These are phyloP conservation scores for Drosophila stalkeri DNA, from an alignment of 2,888 invertebrate genomes.

Conservation along the genomic window DNA sequence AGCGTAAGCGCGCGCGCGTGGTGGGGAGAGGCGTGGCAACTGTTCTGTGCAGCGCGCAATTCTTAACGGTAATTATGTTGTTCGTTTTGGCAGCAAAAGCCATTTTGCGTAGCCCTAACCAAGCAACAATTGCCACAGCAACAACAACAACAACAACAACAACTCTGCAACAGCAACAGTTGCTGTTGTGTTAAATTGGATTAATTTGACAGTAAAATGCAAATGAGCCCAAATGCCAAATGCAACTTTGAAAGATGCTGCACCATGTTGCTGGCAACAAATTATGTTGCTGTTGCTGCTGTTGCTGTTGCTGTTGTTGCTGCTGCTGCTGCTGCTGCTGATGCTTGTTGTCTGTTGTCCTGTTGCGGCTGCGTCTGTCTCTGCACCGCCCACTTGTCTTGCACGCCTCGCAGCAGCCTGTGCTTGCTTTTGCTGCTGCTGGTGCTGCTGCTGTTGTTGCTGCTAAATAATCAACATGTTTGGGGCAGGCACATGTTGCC, in stretches of 20 bases:
- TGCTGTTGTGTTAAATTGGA: slow-evolving; percentile 75
- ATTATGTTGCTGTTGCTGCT: slow-evolving; percentile 71
- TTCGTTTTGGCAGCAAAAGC: slow-evolving; percentile 79
- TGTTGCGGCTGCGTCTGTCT: slow-evolving; percentile 15
- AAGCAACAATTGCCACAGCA: slow-evolving; percentile 14
- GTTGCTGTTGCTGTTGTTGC: slow-evolving; percentile 6
- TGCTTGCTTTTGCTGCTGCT: slow-evolving; percentile 52
- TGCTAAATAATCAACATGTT: slow-evolving; percentile 80
- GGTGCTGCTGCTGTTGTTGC: slow-evolving; percentile 55
- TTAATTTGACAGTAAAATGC: slow-evolving; percentile 81
- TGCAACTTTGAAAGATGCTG: slow-evolving; percentile 60
- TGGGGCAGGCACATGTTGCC: slow-evolving; percentile 67
- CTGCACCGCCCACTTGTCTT: slow-evolving; percentile 29
- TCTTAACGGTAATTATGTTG: slow-evolving; percentile 82
- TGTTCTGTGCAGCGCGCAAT: slow-evolving; percentile 65
- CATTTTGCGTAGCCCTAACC: slow-evolving; percentile 78
- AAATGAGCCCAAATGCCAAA: slow-evolving; percentile 76
- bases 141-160: not conserved
- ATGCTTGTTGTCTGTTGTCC: not conserved
- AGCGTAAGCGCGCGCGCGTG: no score
- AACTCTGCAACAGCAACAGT: slow-evolving; percentile 8
- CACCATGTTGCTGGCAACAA: slow-evolving; percentile 76
- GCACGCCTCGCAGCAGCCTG: slow-evolving; percentile 38
- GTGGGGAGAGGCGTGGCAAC: slow-evolving; percentile 10
- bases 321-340: slow-evolving; percentile 35